phyloP scores from a whole-genome alignment of 1,140 invertebrate species.

The Oreohelix idahoensis region DNA sequence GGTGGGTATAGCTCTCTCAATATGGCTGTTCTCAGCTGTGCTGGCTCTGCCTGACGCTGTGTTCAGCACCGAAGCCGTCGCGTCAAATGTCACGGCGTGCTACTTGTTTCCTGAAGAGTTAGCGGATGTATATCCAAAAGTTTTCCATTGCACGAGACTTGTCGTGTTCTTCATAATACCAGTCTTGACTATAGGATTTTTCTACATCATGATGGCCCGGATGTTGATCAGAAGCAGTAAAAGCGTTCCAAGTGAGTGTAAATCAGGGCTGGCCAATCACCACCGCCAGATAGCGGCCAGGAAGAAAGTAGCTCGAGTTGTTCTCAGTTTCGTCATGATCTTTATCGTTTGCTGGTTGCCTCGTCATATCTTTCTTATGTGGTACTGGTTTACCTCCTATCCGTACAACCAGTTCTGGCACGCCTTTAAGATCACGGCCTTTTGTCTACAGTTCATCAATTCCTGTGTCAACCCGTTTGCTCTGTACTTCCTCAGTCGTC shows the following conservation, averaged over 20 bases:
- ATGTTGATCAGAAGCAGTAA: constrained; percentile 86
- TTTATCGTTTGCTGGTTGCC: constrained; percentile 94
- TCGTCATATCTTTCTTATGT: constrained; percentile 84
- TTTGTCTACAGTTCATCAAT: constrained; percentile 81
- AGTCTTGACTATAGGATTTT: constrained; percentile 85
- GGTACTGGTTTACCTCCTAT: constrained; percentile 83
- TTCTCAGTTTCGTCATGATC: constrained; percentile 89
- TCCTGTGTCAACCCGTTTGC: constrained; percentile 94
- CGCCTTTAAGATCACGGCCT: constrained; percentile 82
- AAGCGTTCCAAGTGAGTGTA: constrained; percentile 63
- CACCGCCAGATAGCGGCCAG: constrained; percentile 85
- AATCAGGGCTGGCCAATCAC: constrained; percentile 51
- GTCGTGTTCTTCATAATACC: constrained; percentile 89
- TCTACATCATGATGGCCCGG: constrained; percentile 90
- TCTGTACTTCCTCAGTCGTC: constrained; percentile 90
- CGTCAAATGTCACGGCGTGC: not conserved
- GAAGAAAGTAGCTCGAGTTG: constrained; percentile 91
- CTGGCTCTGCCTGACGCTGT: constrained; percentile 84
- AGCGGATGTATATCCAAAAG: constrained; percentile 80
- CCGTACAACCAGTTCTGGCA: constrained; percentile 91
- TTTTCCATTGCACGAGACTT: constrained; percentile 83
- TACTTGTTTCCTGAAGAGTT: constrained; percentile 82
- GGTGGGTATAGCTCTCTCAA: constrained; percentile 77
- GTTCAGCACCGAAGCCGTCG: constrained; percentile 36
- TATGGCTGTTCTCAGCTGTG: constrained; percentile 86